Evolutionary conservation across 2,888 invertebrate species (phyloP).

Genomic region (Ochropleura leucogaster): DNA sequence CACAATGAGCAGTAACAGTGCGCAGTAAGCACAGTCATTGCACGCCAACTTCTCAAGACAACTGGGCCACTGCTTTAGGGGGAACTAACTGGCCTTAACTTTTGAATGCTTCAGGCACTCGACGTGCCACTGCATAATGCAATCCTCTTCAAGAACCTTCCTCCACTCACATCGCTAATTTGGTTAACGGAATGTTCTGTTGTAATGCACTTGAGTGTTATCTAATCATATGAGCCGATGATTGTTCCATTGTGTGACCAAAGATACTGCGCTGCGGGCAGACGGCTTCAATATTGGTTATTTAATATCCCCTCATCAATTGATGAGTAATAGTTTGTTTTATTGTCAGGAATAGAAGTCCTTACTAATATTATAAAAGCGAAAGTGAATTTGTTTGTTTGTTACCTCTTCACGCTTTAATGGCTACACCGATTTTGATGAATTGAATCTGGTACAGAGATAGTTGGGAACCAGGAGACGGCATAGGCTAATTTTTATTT

Average conservation of each 20-base stretch:
- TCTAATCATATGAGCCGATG: neutral
- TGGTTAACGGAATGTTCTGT: slow-evolving; percentile 14
- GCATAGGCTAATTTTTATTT: no score
- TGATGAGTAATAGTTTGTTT: neutral
- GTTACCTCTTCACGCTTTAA: no score
- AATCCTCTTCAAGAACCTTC: slow-evolving; percentile 26
- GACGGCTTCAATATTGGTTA: neutral
- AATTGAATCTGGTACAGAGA: no score
- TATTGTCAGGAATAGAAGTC: neutral
- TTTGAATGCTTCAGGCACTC: slow-evolving; percentile 39
- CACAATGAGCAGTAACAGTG: neutral
- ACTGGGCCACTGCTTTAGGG: slow-evolving; percentile 29
- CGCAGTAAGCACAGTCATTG: slow-evolving; percentile 24
- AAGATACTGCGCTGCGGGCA: neutral
- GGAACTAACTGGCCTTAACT: slow-evolving; percentile 46
- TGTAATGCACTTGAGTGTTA: slow-evolving; percentile 8
- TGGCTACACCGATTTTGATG: no score
- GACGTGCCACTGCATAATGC: slow-evolving; percentile 46
- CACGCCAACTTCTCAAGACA: slow-evolving; percentile 45
- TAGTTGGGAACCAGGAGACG: no score
- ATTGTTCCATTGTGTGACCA: neutral
- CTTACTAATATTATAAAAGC: no score
- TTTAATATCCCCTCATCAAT: neutral
- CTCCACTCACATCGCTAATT: slow-evolving; percentile 34
- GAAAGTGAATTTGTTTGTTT: no score